Base-by-base conservation (phyloP, 1,140 invertebrate species). In the Zelostemma sp. region DNA sequence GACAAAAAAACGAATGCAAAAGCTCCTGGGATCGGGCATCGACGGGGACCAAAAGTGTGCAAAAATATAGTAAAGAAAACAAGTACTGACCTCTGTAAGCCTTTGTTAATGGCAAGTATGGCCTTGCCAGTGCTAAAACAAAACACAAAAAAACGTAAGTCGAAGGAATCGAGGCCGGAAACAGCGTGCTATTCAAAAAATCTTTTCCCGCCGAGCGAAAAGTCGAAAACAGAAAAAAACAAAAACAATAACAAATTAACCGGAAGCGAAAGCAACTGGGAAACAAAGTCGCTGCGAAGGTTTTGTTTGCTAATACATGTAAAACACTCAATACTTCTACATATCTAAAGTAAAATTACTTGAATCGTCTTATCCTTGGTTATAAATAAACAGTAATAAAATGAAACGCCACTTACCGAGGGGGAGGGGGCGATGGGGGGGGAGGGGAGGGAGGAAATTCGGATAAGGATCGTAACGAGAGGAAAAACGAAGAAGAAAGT, bases 41-140 rank as follows among this genome's bases (percentile, higher is more conserved):
- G n/a, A n/a, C n/a, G n/a, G n/a, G n/a, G n/a, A n/a, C n/a, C 35
- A 35, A 28, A 28, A 28, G 3, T 2, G 56, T 62, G 50, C 49
- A 69, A 69, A 35, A 49, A 68, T 62, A 53, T 77, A 75, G 62
- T 78, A 80, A 78, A 79, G 68, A 82, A 82, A 82, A 82, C 55
- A 83, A 85, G 86, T 89, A 90, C 88, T 90, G 91, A 94, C 91
- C 92, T 91, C 88, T 93, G 92, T 85, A 94, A 89, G 86, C 92
- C 93, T 90, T 93, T 94, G 89, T 93, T 93, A 89, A 93, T 93
- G 87, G 92, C 92, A 88, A 94, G 90, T 86, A 94, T 89, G 82
- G 92, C 91, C 89, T 93, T 94, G 87, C 89, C 89, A 88, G 88
- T 87, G 88, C 88, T 90, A 89, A 89, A 89, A 88, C 87, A 89